Base-by-base conservation (phyloP, 92 coral and sea anemone genomes). In the Palythoa grandiflora region DNA sequence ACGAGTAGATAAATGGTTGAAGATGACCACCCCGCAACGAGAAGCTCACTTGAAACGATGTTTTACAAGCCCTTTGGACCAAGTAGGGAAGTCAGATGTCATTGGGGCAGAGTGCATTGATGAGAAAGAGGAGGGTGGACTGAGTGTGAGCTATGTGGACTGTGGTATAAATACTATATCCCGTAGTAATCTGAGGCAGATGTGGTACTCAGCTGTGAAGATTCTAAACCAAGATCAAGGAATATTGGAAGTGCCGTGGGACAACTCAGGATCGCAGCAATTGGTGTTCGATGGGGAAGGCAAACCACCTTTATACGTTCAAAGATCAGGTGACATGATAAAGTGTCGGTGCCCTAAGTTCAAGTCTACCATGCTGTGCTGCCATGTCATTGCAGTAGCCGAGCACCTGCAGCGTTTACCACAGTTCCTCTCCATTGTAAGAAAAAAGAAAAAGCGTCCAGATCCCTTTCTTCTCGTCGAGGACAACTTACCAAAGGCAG, bases 211-310 rank as follows among this genome's bases (percentile, higher is more conserved):
- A 59, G 90, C 90, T 55, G 60, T 35, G 21, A 65, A 40, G 73
- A 88, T 79, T 44, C 89, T 89, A 52, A 54, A 53, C 68, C 85
- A 68, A 37, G 44, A 20, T 59, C 77, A 80, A 65, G 90, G 88
- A 55, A 57, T 87, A 75, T 68, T 88, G 20, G 19, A 47, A 37
- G 90, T 88, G 37, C 80, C 80, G 44, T 88, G 88, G 88, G 90
- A 88, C 53, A 48, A 21, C 86, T 44, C 88, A n/a, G 90, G 75
- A 38, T 17, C 90, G 37, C 78, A 88, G 87, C 68, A 57, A 51
- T 61, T 79, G 88, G 90, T 88, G 55, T 87, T 87, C 76, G 50
- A 88, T 80, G 90, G 88, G 65, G 17, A 68, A 87, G 68, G 66
- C 53, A 87, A 36, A 20, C 75, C 87, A 38, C 90, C 90, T 20